Conservation (phyloP, 2,113 vertebrate genomes). For the Pogonocichla stellata region DNA sequence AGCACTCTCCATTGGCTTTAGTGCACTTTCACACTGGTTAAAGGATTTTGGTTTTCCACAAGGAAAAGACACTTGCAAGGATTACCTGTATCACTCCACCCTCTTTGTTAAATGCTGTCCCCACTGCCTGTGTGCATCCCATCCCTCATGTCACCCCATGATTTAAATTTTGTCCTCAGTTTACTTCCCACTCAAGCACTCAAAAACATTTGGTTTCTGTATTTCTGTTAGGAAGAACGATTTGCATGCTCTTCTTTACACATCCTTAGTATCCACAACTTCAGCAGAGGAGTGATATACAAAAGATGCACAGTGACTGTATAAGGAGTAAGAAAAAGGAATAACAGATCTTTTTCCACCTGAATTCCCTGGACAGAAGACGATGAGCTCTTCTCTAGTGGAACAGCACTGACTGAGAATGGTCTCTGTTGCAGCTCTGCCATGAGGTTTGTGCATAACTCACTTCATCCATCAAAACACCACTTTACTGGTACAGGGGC, state of each 20-base stretch:
- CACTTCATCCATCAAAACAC: neutral
- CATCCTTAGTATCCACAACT: neutral
- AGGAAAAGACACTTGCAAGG: neutral
- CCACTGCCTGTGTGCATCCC: neutral
- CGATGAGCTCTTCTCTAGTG: neutral
- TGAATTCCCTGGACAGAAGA: neutral
- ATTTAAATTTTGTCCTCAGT: neutral
- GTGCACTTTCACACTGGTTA: neutral
- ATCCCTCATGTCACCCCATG: neutral
- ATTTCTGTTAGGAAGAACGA: neutral
- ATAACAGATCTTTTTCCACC: neutral
- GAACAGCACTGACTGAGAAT: neutral
- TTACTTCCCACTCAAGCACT: neutral
- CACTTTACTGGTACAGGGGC: neutral
- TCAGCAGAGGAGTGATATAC: neutral
- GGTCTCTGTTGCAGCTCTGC: neutral
- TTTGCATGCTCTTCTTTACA: neutral
- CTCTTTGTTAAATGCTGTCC: neutral
- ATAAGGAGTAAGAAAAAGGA: neutral
- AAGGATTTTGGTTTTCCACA: neutral
- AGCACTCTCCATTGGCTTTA: conserved; percentile 19
- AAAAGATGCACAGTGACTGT: neutral
- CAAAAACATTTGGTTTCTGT: neutral
- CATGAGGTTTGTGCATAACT: neutral
- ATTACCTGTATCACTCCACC: neutral